These are phyloP conservation scores for Menidia beryllina DNA, from an alignment of 2,113 vertebrate genomes.

Conservation along the genomic window DNA sequence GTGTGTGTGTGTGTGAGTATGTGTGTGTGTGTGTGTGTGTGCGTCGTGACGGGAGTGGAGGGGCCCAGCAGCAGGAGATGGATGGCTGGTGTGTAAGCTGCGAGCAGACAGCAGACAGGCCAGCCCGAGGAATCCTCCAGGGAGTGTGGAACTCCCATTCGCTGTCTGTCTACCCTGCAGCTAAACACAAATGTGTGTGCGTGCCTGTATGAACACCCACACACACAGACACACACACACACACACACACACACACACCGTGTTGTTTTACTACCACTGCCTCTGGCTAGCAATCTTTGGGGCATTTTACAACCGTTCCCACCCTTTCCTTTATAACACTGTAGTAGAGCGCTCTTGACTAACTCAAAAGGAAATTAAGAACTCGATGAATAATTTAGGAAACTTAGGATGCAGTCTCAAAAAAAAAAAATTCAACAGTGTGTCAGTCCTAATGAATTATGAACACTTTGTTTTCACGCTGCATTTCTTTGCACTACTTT, in stretches of 20 bases:
- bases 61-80: constrained; percentile 78
- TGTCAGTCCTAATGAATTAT: constrained; percentile 78
- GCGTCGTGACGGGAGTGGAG: constrained; percentile 41
- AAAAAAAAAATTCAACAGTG: constrained; percentile 49
- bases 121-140: constrained; percentile 78
- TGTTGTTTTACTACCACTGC: constrained; percentile 78
- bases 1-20: constrained; percentile 44
- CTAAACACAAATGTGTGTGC: constrained; percentile 72
- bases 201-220: constrained; percentile 22
- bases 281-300: constrained; percentile 78
- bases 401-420: constrained; percentile 67
- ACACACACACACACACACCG: constrained; percentile 41
- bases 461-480: constrained; percentile 80
- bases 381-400: constrained; percentile 75
- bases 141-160: constrained; percentile 84
- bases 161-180: constrained; percentile 81
- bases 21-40: constrained; percentile 49
- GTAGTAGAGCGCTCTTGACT: constrained; percentile 54
- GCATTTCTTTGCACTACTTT: constrained; percentile 79
- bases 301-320: constrained; percentile 77
- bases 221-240: constrained; percentile 5
- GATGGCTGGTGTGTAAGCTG: constrained; percentile 82
- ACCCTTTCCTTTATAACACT: constrained; percentile 62
- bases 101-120: constrained; percentile 82
- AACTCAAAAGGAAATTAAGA: constrained; percentile 78